phyloP scores from a whole-genome alignment of 2,113 vertebrate genomes.

The Cryptotis parvus region DNA sequence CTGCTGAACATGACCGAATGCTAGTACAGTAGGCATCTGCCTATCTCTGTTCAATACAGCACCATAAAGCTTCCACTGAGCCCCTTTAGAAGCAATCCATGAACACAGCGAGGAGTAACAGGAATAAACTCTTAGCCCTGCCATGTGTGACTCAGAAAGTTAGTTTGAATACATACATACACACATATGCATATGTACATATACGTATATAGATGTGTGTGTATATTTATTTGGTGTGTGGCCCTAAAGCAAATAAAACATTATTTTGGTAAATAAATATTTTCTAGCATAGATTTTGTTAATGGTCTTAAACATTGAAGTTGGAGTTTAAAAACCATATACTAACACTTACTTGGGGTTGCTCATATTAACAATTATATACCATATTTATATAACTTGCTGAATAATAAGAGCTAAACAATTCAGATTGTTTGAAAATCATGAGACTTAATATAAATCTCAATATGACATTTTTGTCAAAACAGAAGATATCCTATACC shows the following conservation, averaged over 20 bases:
- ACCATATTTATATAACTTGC: not conserved
- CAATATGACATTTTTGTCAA: constrained; percentile 27
- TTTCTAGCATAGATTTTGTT: constrained; percentile 10
- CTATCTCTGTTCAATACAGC: too few relatives aligned
- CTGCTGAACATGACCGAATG: not conserved
- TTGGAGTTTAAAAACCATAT: not conserved
- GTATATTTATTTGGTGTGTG: too few relatives aligned
- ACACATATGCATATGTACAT: too few relatives aligned
- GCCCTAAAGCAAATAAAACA: too few relatives aligned
- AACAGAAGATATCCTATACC: constrained; percentile 11
- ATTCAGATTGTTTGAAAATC: constrained; percentile 33
- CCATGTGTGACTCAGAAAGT: too few relatives aligned
- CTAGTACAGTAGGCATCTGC: too few relatives aligned
- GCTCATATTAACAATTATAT: not conserved
- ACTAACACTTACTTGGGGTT: constrained; percentile 25
- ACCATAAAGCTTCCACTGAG: too few relatives aligned
- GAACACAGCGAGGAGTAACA: not conserved
- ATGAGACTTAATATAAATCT: constrained; percentile 27
- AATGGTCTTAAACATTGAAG: constrained; percentile 9
- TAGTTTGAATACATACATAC: too few relatives aligned
- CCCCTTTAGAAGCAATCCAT: too few relatives aligned
- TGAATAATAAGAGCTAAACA: constrained; percentile 36
- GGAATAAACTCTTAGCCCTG: not conserved
- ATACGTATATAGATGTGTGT: too few relatives aligned
- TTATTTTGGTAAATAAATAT: constrained; percentile 8